Evolutionary conservation across 2,888 invertebrate genomes (phyloP).

Genomic region (Rhamnusium bicolor): DNA sequence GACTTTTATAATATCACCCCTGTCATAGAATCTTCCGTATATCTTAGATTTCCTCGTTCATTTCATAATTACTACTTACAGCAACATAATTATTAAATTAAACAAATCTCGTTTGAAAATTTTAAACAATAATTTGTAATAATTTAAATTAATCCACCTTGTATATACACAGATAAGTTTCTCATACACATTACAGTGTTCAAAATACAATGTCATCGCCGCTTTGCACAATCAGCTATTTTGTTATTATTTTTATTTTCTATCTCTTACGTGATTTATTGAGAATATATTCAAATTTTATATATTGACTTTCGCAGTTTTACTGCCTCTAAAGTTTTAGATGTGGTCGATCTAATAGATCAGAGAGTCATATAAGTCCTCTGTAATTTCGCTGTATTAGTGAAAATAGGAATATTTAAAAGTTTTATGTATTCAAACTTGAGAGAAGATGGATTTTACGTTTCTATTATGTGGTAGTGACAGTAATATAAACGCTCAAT

Average conservation of each 20-base stretch:
- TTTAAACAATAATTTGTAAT: too few species aligned
- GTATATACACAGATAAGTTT: slow-evolving; percentile 2
- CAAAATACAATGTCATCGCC: slow-evolving; percentile 34
- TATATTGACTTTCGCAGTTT: slow-evolving; percentile 21
- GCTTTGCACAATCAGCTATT: slow-evolving; percentile 31
- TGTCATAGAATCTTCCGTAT: too few species aligned
- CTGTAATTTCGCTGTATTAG: not conserved
- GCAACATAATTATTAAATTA: too few species aligned
- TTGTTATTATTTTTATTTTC: slow-evolving; percentile 25
- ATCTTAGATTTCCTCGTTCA: too few species aligned
- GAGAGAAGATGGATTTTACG: too few species aligned
- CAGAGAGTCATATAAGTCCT: not conserved
- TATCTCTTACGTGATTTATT: slow-evolving; percentile 17
- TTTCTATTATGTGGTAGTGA: too few species aligned
- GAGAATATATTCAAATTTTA: slow-evolving; percentile 26
- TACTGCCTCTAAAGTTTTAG: slow-evolving; percentile 28
- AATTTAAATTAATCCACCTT: too few species aligned
- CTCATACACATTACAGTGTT: slow-evolving; percentile 21
- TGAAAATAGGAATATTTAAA: not conserved
- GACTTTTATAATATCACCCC: too few species aligned
- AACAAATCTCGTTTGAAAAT: too few species aligned
- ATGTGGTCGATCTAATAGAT: not conserved
- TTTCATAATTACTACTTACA: too few species aligned
- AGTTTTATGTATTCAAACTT: too few species aligned
- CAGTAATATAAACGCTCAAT: too few species aligned